Conservation (phyloP, 2,113 vertebrate species). For the Lophochroa leadbeateri region DNA sequence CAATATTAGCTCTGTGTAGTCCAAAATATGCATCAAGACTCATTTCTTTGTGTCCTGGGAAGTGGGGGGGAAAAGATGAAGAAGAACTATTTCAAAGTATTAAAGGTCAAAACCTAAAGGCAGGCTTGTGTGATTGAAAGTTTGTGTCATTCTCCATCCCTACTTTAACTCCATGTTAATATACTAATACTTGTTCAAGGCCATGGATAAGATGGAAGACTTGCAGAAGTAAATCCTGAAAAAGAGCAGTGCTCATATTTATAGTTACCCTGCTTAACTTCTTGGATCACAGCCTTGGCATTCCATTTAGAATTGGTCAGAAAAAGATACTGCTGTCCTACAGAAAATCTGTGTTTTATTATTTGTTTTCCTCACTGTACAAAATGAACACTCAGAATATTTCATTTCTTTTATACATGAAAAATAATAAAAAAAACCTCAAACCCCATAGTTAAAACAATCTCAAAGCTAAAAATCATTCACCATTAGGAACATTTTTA, state of each 20-base stretch:
- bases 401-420: neutral
- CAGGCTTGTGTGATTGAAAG: neutral
- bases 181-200: neutral
- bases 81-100: neutral
- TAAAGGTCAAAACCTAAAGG: neutral
- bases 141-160: neutral
- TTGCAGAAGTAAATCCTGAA: neutral
- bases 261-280: neutral
- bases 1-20: neutral
- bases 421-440: neutral
- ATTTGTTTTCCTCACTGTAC: neutral
- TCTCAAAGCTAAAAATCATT: neutral
- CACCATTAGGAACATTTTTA: neutral
- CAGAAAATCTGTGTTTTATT: neutral
- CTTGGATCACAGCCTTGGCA: neutral
- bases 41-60: neutral
- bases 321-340: neutral
- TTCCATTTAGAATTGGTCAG: neutral
- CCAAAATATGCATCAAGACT: neutral
- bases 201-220: neutral
- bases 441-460: neutral
- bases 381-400: neutral
- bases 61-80: neutral
- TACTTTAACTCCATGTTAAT: neutral
- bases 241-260: neutral